Evolutionary conservation across 1,140 invertebrate genomes (phyloP).

Genomic region (Saxidomus purpurata): DNA sequence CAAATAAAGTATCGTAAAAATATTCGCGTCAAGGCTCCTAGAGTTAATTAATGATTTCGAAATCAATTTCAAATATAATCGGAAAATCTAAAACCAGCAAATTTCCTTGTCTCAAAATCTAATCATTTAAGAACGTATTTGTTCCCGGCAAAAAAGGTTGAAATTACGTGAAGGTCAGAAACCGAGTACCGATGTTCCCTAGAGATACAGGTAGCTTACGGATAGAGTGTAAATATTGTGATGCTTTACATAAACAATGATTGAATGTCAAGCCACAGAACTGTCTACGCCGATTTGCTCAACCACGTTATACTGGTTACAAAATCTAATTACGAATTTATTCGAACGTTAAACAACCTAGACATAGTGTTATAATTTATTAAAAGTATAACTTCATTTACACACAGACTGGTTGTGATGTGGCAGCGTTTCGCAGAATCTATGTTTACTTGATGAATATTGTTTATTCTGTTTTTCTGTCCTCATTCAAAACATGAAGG

Average conservation of each 20-base stretch:
- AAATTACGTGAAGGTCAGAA: too few species aligned
- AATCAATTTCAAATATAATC: neutral
- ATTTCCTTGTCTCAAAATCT: neutral
- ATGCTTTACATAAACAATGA: neutral
- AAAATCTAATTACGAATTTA: too few species aligned
- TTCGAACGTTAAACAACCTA: neutral
- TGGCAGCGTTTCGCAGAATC: too few species aligned
- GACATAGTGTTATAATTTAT: neutral
- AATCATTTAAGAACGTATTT: neutral
- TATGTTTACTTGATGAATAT: too few species aligned
- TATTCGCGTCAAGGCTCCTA: neutral
- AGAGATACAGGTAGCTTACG: neutral
- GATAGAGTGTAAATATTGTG: neutral
- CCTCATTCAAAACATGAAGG: too few species aligned
- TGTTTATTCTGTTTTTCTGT: too few species aligned
- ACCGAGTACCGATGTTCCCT: too few species aligned
- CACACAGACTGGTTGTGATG: too few species aligned
- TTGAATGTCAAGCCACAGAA: too few species aligned
- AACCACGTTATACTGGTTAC: too few species aligned
- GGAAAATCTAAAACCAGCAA: neutral
- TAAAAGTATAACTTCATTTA: neutral
- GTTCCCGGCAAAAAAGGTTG: neutral
- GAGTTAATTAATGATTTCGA: conserved; percentile 18
- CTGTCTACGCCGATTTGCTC: too few species aligned
- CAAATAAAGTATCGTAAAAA: neutral